Evolutionary conservation across 30 jellyfish, hydroid and myxozoan species (phyloP), one percentile per base, ranked within the genome.

Genomic region (Pelagia noctiluca): DNA sequence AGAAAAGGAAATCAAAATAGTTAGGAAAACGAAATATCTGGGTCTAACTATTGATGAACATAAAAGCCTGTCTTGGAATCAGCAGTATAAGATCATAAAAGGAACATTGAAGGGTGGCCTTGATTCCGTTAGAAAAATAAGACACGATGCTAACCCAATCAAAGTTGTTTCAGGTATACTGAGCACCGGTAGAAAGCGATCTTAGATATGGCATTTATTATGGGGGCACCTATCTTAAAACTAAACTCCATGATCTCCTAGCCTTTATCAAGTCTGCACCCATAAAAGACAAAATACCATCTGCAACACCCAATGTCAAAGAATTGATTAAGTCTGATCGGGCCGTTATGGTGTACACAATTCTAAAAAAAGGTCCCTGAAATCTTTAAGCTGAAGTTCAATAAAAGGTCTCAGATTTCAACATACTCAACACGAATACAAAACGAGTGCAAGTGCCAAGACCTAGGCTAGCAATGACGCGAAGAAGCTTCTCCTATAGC

Each of bases 1-100:
- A 42, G 18, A 74, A 50, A 73, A 74, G 28, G 85, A 48, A 74
- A 74, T 42, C 26, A 74, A 74, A 34, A 22, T 72, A 46, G 85
- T 29, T 36, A 74, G 34, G 33, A 74, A 50, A 68, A 50, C 53
- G 50, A 74, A 31, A 74, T 74, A 46, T 74, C 52, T 74, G 31
- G 85, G 85, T 1, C 71, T 50, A 42, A 38, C 22, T n/a, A 70
- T 70, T 18, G 67, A 35, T 21, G 68, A 42, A 48, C n/a, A n/a
- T n/a, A n/a, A n/a, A n/a, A 70, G 83, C 29, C 83, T 16, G 38
- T 42, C 83, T 47, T 71, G 83, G 80, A 68, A 71, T 26, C 83
- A 71, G 26, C 67, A 71, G 47, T 38, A 35, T 36, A 35, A 71
- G 12, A 71, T 26, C 24, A 42, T 13, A 8, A 71, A 71, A 50